Conservation (phyloP, 2,113 vertebrate species). For the Clinocottus analis region DNA sequence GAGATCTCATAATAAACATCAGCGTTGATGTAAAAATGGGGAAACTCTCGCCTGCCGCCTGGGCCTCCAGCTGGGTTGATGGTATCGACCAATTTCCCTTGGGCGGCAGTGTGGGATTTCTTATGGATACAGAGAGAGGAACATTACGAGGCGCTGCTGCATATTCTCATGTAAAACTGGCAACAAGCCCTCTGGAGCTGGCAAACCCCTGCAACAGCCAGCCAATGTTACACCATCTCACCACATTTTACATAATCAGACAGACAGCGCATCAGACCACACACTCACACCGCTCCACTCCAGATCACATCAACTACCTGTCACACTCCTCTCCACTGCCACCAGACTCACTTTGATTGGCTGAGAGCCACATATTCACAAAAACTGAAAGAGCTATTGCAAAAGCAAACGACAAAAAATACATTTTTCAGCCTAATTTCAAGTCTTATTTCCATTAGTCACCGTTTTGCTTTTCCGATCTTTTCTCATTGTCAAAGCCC, state of each 20-base stretch:
- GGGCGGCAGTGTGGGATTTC: conserved; percentile 73
- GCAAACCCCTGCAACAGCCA: conserved; percentile 67
- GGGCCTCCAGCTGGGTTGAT: conserved; percentile 80
- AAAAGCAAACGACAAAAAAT: not conserved
- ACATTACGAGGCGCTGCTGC: conserved; percentile 61
- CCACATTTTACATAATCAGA: conserved; percentile 77
- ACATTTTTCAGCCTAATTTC: not conserved
- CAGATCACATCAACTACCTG: conserved; percentile 71
- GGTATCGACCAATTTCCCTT: conserved; percentile 77
- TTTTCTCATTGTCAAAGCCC: conserved; percentile 42
- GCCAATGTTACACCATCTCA: conserved; percentile 69
- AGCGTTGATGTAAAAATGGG: conserved; percentile 69
- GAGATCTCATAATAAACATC: conserved; percentile 75
- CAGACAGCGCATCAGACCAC: conserved; percentile 72
- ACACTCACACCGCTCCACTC: conserved; percentile 60
- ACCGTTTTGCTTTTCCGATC: not conserved
- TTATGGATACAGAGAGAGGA: conserved; percentile 64
- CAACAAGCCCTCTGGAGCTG: conserved; percentile 60
- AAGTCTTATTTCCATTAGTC: conserved; percentile 1
- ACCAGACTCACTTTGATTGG: conserved; percentile 58
- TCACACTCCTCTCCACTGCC: conserved; percentile 58
- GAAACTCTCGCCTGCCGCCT: conserved; percentile 68
- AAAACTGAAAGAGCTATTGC: not conserved
- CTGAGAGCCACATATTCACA: conserved; percentile 11
- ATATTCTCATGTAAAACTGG: conserved; percentile 65